Evolutionary conservation across 2,888 invertebrate species (phyloP).

Genomic region (Thelaira solivaga): DNA sequence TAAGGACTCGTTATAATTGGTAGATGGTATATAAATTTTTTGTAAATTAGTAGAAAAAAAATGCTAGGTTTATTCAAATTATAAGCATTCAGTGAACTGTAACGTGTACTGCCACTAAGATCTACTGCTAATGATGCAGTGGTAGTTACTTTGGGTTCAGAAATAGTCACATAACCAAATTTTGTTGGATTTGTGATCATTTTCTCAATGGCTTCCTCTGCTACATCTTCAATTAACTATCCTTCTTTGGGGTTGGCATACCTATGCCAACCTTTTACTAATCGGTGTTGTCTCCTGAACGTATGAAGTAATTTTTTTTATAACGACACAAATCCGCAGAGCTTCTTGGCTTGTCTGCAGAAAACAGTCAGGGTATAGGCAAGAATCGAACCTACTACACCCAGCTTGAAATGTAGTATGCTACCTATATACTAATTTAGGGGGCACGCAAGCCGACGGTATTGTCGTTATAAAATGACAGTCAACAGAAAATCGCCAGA

Average conservation of each 20-base stretch:
- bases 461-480: too few relatives aligned
- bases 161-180: constrained; percentile 48
- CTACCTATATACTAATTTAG: too few relatives aligned
- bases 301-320: constrained; percentile 63
- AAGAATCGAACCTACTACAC: too few relatives aligned
- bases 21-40: constrained; percentile 53
- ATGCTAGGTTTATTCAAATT: constrained; percentile 42
- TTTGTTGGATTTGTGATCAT: constrained; percentile 13
- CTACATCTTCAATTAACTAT: constrained; percentile 26
- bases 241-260: constrained; percentile 27
- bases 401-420: too few relatives aligned
- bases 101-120: constrained; percentile 55
- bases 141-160: constrained; percentile 41
- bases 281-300: constrained; percentile 55
- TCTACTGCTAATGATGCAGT: constrained; percentile 29
- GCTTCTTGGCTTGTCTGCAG: too few relatives aligned
- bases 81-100: constrained; percentile 58
- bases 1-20: constrained; percentile 22
- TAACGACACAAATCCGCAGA: too few relatives aligned
- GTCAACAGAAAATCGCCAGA: too few relatives aligned
- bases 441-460: too few relatives aligned
- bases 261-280: constrained; percentile 57
- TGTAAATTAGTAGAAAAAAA: constrained; percentile 40
- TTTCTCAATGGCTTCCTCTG: constrained; percentile 28
- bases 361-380: too few relatives aligned